These are phyloP conservation scores for Leucoraja erinaceus DNA, from an alignment of 2,113 vertebrate genomes.

Conservation along the genomic window DNA sequence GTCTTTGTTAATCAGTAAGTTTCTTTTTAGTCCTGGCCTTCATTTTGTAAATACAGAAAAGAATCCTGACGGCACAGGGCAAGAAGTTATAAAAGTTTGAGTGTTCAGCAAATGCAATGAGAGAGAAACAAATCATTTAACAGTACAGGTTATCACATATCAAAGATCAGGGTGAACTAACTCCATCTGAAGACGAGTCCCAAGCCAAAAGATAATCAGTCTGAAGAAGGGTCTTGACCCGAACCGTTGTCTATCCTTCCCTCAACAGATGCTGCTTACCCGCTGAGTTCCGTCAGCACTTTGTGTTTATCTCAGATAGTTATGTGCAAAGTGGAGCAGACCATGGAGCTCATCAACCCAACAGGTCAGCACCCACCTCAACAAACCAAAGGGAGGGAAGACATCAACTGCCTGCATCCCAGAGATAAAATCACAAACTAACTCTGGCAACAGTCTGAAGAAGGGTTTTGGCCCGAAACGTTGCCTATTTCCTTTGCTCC, in stretches of 20 bases:
- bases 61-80: not conserved
- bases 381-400: not conserved
- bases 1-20: not conserved
- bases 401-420: not conserved
- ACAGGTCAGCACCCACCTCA: not conserved
- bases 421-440: not conserved
- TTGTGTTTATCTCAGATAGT: not conserved
- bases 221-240: too few species aligned
- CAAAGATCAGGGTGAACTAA: not conserved
- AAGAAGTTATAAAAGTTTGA: not conserved
- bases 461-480: too few species aligned
- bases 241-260: too few species aligned
- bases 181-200: too few species aligned
- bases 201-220: too few species aligned
- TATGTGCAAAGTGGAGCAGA: not conserved
- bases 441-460: not conserved
- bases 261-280: too few species aligned
- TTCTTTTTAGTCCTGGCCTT: not conserved
- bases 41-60: not conserved
- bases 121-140: not conserved
- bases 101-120: not conserved
- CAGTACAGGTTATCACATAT: not conserved
- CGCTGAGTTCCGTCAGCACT: too few species aligned
- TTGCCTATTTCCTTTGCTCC: too few species aligned
- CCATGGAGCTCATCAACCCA: not conserved